Evolutionary conservation across 2,888 invertebrate genomes (phyloP).

Genomic region (Lepetodrilus schrolli): DNA sequence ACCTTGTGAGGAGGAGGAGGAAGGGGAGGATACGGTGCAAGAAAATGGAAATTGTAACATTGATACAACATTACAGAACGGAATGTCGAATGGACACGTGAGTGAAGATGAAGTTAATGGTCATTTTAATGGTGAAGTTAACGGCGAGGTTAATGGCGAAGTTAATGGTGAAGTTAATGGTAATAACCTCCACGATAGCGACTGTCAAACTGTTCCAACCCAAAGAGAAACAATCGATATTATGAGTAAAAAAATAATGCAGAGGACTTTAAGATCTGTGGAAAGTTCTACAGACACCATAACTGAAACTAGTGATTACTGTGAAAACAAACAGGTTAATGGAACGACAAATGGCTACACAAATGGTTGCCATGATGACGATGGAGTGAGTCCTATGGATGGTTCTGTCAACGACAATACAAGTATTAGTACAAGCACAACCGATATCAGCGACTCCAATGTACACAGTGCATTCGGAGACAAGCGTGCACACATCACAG

Average conservation of each 20-base stretch:
- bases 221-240: slow-evolving; percentile 6
- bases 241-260: slow-evolving; percentile 20
- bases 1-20: background rate
- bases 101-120: background rate
- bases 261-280: slow-evolving; percentile 66
- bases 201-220: background rate
- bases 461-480: slow-evolving; percentile 43
- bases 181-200: background rate
- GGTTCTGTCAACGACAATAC: slow-evolving; percentile 39
- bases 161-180: slow-evolving; percentile 21
- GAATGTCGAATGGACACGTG: slow-evolving; percentile 8
- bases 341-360: slow-evolving; percentile 27
- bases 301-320: slow-evolving; percentile 50
- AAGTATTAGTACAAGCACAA: slow-evolving; percentile 73
- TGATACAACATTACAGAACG: background rate
- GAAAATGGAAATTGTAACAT: background rate
- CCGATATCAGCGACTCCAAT: slow-evolving; percentile 70
- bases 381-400: background rate
- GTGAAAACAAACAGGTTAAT: slow-evolving; percentile 27
- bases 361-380: background rate
- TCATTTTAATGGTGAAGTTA: too few relatives aligned
- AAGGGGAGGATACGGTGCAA: background rate
- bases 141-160: too few relatives aligned
- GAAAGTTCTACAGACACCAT: slow-evolving; percentile 80
- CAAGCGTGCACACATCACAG: background rate